These are phyloP conservation scores for Muraenolepis orangiensis DNA, from an alignment of 2,797 vertebrate genomes.

Conservation along the genomic window DNA sequence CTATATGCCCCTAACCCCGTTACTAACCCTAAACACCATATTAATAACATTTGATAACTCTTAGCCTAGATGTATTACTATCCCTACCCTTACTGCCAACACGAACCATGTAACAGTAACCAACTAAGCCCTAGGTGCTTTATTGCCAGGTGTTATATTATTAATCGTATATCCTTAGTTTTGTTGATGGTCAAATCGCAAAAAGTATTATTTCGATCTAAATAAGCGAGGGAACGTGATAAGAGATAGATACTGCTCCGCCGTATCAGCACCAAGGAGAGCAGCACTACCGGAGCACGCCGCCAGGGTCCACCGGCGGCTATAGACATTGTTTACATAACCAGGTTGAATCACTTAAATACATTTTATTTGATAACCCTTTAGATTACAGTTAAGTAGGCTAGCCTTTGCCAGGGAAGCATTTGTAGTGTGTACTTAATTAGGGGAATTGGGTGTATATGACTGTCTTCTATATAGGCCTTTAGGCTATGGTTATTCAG, in stretches of 20 bases:
- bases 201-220: not conserved
- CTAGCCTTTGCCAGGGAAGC: not conserved
- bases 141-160: not conserved
- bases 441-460: not conserved
- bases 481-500: not conserved
- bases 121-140: not conserved
- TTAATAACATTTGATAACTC: no score
- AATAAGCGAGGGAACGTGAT: not conserved
- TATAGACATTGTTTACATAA: not conserved
- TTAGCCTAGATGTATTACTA: no score
- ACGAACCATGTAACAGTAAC: not conserved
- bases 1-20: no score
- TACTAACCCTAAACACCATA: no score
- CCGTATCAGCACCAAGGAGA: conserved; percentile 59
- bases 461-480: not conserved
- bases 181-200: not conserved
- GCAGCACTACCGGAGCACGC: not conserved
- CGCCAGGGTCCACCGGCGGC: conserved; percentile 32
- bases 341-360: not conserved
- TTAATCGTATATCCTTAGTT: no score
- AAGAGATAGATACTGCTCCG: not conserved
- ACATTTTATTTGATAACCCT: not conserved
- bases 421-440: not conserved
- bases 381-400: not conserved
- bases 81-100: not conserved